Percentiles rank a stretch among this genome's conserved stretches.
Conservation (phyloP, 1,140 invertebrate species). For the Phthorimaea operculella region DNA sequence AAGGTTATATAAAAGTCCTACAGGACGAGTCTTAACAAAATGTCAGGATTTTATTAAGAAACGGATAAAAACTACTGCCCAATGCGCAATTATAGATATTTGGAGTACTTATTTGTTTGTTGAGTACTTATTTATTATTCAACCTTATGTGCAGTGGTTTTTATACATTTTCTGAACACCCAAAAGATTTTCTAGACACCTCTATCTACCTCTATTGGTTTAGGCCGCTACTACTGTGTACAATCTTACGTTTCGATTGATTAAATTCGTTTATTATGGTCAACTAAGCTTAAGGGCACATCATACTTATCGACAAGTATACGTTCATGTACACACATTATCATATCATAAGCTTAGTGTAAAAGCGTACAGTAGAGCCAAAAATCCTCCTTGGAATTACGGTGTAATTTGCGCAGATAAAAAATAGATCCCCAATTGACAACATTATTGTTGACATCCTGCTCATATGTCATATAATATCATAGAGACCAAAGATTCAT, state of each 20-base stretch:
- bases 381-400: too few relatives aligned
- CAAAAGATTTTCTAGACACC: neutral
- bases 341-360: neutral
- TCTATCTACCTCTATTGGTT: neutral
- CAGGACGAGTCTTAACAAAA: neutral
- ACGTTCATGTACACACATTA: too few relatives aligned
- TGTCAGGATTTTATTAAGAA: neutral
- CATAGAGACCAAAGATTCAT: too few relatives aligned
- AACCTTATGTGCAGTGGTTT: neutral
- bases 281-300: constrained; percentile 1
- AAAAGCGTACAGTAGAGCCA: neutral
- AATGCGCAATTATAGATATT: too few relatives aligned
- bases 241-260: constrained; percentile 9
- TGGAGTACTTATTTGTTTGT: neutral
- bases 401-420: too few relatives aligned
- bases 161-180: neutral
- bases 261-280: constrained; percentile 20
- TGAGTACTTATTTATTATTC: neutral
- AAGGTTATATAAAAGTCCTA: neutral
- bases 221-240: constrained; percentile 17
- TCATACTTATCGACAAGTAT: neutral
- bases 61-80: too few relatives aligned
- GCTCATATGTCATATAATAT: too few relatives aligned
- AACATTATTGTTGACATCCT: too few relatives aligned
- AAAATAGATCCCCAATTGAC: too few relatives aligned